A percentile compares a stretch with the other conserved stretches of the same genome.
Evolutionary conservation across 2,113 vertebrate genomes (phyloP).

Genomic region (Damaliscus lunatus): DNA sequence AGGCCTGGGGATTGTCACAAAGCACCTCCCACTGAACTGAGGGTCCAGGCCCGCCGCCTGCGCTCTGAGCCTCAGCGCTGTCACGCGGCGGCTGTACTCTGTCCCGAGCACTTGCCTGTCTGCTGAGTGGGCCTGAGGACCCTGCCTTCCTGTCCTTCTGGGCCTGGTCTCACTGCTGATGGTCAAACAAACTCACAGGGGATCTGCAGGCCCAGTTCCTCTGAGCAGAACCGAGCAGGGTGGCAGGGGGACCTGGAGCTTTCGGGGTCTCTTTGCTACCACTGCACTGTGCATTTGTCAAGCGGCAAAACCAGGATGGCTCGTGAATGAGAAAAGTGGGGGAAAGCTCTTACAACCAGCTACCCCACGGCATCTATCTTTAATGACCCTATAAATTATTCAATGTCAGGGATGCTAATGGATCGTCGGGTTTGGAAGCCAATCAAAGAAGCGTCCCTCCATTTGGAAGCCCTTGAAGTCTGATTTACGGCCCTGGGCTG

Average conservation of each 20-base stretch:
- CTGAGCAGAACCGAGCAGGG: not conserved
- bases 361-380: slow-evolving; percentile 74
- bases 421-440: slow-evolving; percentile 74
- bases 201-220: not conserved
- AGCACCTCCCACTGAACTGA: not conserved
- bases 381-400: slow-evolving; percentile 80
- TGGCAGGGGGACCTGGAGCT: not conserved
- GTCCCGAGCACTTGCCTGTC: too few relatives aligned
- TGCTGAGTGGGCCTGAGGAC: accelerated
- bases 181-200: not conserved
- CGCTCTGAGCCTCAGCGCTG: not conserved
- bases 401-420: slow-evolving; percentile 78
- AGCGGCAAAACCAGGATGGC: not conserved
- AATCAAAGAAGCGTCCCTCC: slow-evolving; percentile 72
- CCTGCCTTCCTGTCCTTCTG: accelerated
- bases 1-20: not conserved
- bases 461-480: slow-evolving; percentile 69
- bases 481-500: slow-evolving; percentile 69
- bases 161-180: not conserved
- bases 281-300: slow-evolving; percentile 37
- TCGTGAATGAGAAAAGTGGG: slow-evolving; percentile 65
- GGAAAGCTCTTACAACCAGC: slow-evolving; percentile 68
- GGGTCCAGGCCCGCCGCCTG: not conserved
- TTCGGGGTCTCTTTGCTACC: not conserved
- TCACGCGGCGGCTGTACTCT: not conserved